Percentiles rank a stretch among this genome's conserved stretches.
Evolutionary conservation across 53 echinoderm and acorn worm species (phyloP).

Genomic region (Paracentrotus lividus): DNA sequence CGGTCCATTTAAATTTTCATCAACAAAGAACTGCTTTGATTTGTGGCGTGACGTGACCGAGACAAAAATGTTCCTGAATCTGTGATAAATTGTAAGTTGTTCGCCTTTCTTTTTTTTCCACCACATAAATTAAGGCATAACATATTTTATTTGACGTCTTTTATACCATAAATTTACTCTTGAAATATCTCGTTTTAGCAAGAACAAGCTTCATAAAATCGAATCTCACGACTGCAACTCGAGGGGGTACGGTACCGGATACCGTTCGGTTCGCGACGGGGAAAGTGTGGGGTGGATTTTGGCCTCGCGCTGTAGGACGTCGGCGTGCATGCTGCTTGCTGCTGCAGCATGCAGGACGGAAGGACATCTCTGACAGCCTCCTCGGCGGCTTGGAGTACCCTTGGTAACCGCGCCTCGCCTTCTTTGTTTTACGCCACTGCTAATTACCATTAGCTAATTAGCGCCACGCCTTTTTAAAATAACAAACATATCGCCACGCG

Average conservation of each 20-base stretch:
- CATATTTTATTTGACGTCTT: neutral
- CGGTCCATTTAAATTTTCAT: conserved; percentile 47
- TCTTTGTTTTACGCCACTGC: too few species aligned
- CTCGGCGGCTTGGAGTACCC: too few species aligned
- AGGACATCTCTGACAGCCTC: too few species aligned
- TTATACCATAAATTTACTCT: neutral
- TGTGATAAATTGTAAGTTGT: conserved; percentile 31
- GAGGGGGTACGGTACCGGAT: neutral
- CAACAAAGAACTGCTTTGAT: neutral
- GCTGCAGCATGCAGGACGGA: too few species aligned
- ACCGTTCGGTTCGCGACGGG: too few species aligned
- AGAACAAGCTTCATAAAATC: neutral
- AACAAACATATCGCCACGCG: too few species aligned
- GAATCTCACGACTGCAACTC: too few species aligned
- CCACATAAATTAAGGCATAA: neutral
- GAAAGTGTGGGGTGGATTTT: neutral
- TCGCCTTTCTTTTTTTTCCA: neutral
- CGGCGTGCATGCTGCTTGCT: neutral
- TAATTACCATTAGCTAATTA: too few species aligned
- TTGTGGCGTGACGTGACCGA: too few species aligned
- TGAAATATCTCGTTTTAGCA: neutral
- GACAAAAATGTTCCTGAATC: neutral
- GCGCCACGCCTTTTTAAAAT: too few species aligned
- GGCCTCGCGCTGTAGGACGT: too few species aligned
- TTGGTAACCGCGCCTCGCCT: too few species aligned